Conservation (phyloP, 64 coral and sea anemone species). For the Stichodactyla helianthus region DNA sequence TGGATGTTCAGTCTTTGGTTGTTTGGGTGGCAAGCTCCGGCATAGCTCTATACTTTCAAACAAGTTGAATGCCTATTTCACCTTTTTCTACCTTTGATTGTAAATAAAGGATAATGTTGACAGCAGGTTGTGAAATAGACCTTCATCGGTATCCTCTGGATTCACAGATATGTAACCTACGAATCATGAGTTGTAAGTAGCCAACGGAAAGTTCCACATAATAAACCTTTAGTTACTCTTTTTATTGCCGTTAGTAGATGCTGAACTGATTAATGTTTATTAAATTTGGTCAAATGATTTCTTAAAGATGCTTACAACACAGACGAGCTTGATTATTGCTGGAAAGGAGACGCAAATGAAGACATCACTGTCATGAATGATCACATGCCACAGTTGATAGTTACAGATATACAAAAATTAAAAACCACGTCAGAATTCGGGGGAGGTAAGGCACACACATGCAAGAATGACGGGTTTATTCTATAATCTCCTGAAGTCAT, state of each 20-base stretch:
- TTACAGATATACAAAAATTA: slow-evolving; percentile 31
- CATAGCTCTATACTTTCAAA: too few relatives aligned
- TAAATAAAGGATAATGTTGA: slow-evolving; percentile 28
- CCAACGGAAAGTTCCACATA: too few relatives aligned
- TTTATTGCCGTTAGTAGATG: too few relatives aligned
- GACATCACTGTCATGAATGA: slow-evolving; percentile 66
- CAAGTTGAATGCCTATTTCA: too few relatives aligned
- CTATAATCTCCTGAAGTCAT: too few relatives aligned
- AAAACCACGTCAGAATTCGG: not conserved
- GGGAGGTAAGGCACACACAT: not conserved
- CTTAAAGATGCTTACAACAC: slow-evolving; percentile 64
- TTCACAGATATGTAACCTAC: slow-evolving; percentile 39
- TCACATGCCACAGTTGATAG: slow-evolving; percentile 76
- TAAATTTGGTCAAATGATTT: not conserved
- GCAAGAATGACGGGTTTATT: too few relatives aligned
- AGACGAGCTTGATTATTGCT: slow-evolving; percentile 60
- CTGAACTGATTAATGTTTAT: too few relatives aligned
- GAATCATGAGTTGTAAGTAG: slow-evolving; percentile 45
- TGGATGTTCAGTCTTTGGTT: too few relatives aligned
- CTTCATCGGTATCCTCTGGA: slow-evolving; percentile 39
- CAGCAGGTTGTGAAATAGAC: slow-evolving; percentile 45
- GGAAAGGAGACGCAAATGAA: slow-evolving; percentile 38
- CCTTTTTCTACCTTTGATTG: not conserved
- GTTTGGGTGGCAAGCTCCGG: too few relatives aligned
- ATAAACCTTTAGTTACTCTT: too few relatives aligned